Base-by-base conservation (phyloP, 2,888 invertebrate genomes). In the Xestobium rufovillosum region DNA sequence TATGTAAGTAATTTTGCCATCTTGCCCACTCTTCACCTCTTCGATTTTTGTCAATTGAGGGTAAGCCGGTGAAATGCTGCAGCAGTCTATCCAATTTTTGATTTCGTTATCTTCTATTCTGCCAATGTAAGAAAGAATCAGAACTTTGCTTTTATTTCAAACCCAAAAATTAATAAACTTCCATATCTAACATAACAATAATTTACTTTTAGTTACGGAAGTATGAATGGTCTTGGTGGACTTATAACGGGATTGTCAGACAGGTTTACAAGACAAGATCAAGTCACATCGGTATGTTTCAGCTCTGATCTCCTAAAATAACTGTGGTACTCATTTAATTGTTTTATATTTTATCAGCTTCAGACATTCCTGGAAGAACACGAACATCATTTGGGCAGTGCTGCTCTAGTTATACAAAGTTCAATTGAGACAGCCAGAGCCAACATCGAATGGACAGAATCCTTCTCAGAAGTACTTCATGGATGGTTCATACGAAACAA, bases 171-270 rank as follows among this genome's bases (percentile, higher is more conserved):
- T n/a, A n/a, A n/a, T n/a, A n/a, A n/a, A n/a, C n/a, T n/a, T n/a
- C n/a, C n/a, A n/a, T 19, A 19, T 19, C 6, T 6, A 19, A 19
- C 6, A 6, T 19, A 19, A 6, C n/a, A n/a, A 19, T 8, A 8
- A n/a, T 27, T 26, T 38, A 15, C 3, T 38, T 38, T 33, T 23
- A 39, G 39, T 27, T 39, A 35, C 23, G 28, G 31, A 2, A 31
- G 71, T 3, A 41, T 61, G 12, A 63, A 65, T n/a, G 68, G 64
- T 41, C 48, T 73, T 1, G 68, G 68, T 44, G 64, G 64, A 6
- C 38, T 52, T 11, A 46, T 59, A 26, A 45, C 34, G 6, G 47
- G 43, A 11, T 39, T 59, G 23, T 57, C 55, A 13, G 51, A 46
- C 31, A 44, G 53, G 14, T 34, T 59, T 14, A 57, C 52, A 8